Conservation (phyloP, 2,888 invertebrate genomes). For the Tridacna gigas region DNA sequence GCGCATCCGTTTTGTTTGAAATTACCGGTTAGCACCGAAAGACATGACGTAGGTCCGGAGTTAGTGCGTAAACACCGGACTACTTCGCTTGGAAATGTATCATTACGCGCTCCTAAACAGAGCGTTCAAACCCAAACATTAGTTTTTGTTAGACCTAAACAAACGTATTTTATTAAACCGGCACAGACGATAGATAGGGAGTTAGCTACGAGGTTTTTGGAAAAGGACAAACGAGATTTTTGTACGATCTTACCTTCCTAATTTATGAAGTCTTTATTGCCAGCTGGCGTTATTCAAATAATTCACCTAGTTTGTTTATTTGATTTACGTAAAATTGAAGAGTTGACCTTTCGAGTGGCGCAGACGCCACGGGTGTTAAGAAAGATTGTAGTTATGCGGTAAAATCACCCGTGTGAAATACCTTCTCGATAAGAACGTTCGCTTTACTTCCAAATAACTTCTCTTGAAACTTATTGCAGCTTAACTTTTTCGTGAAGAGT, state of each 20-base stretch:
- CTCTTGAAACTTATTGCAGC: too few species aligned
- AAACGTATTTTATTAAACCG: not conserved
- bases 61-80: slow-evolving; percentile 5
- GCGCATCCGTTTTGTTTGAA: slow-evolving; percentile 7
- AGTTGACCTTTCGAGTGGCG: not conserved
- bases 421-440: not conserved
- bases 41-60: slow-evolving; percentile 1
- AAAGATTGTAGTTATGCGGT: not conserved
- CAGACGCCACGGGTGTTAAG: slow-evolving; percentile 17
- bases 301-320: slow-evolving; percentile 25
- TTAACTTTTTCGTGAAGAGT: too few species aligned
- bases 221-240: not conserved
- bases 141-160: not conserved
- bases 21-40: not conserved
- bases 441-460: too few species aligned
- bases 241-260: not conserved
- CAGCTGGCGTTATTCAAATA: not conserved
- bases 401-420: not conserved
- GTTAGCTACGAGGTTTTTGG: not conserved
- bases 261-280: not conserved
- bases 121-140: not conserved
- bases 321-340: slow-evolving; percentile 15
- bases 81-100: not conserved
- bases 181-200: not conserved
- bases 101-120: not conserved